A percentile compares a stretch with the other conserved stretches of the same genome.
Conservation (phyloP, 2,888 invertebrate genomes). For the Sclerodermus sp. region DNA sequence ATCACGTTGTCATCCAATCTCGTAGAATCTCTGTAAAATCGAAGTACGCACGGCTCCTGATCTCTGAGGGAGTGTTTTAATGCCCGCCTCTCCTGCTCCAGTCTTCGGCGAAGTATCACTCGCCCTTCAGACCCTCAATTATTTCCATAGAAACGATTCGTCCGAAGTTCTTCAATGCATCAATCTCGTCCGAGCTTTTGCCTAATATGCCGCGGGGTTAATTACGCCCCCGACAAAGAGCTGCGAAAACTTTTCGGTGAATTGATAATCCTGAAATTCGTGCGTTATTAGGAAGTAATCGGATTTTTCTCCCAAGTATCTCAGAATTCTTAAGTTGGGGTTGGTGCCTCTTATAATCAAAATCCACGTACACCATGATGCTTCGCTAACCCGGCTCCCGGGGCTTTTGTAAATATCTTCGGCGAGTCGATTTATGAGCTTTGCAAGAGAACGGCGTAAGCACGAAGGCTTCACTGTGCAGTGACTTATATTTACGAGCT, state of each 20-base stretch:
- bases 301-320: no score
- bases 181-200: constrained; percentile 37
- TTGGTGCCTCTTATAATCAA: neutral
- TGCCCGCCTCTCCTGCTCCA: neutral
- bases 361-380: no score
- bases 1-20: no score
- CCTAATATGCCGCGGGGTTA: constrained; percentile 36
- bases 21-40: neutral
- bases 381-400: neutral
- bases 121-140: constrained; percentile 31
- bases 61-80: no score
- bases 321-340: no score
- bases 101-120: neutral
- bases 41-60: no score
- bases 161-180: constrained; percentile 40
- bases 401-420: constrained; percentile 1
- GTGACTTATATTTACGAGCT: constrained; percentile 11
- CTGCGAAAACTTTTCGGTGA: constrained; percentile 22
- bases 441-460: no score
- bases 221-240: constrained; percentile 38
- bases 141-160: constrained; percentile 42
- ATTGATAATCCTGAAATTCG: constrained; percentile 27
- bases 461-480: no score
- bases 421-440: no score
- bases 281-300: constrained; percentile 6